Evolutionary conservation across 92 coral and sea anemone genomes (phyloP).

Genomic region (Paragorgia papillata): DNA sequence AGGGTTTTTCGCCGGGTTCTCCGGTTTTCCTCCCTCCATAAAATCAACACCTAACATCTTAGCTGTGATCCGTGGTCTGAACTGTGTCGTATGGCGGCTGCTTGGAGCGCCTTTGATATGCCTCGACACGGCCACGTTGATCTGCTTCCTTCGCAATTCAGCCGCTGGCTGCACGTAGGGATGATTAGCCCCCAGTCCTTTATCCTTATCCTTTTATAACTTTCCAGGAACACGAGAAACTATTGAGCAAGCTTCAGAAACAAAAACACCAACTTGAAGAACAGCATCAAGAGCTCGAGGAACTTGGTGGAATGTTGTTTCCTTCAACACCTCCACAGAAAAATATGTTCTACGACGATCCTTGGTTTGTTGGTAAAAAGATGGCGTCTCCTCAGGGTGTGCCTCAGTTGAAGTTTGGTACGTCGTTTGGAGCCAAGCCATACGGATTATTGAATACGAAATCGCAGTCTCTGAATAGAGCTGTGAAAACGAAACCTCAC

Average conservation of each 20-base stretch:
- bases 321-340: constrained; percentile 66
- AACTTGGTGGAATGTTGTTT: constrained; percentile 85
- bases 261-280: constrained; percentile 96
- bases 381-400: constrained; percentile 47
- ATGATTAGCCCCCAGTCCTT: too few species aligned
- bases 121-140: too few species aligned
- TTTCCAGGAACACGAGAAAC: constrained; percentile 89
- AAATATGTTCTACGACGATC: constrained; percentile 6
- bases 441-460: background rate
- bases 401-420: constrained; percentile 21
- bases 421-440: constrained; percentile 7
- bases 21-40: too few species aligned
- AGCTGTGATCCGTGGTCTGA: too few species aligned
- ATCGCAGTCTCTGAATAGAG: background rate
- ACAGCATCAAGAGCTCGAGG: constrained; percentile 96
- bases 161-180: too few species aligned
- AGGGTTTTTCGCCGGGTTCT: too few species aligned
- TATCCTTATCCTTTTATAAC: too few species aligned
- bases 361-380: constrained; percentile 44
- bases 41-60: too few species aligned
- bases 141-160: too few species aligned
- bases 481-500: background rate
- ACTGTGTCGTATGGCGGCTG: too few species aligned
- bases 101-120: too few species aligned
- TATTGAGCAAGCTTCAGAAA: constrained; percentile 84